These are phyloP conservation scores for Channallabes apus DNA, from an alignment of 2,797 vertebrate species.

Conservation along the genomic window DNA sequence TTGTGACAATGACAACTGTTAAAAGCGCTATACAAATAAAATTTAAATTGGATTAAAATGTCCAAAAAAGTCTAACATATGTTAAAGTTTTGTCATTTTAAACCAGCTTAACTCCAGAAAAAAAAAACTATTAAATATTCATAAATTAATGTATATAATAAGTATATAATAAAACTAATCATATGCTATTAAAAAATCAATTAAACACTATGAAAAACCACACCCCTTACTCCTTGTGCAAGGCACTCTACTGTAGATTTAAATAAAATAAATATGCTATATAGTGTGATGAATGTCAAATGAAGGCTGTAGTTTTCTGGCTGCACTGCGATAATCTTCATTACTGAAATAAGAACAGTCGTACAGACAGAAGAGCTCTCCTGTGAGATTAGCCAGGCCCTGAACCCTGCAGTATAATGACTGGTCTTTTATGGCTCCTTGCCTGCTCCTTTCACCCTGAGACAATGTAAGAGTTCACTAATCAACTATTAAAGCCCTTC, in stretches of 20 bases:
- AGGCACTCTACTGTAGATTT: background rate
- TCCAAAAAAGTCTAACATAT: background rate
- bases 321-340: conserved; percentile 31
- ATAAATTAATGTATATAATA: background rate
- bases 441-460: conserved; percentile 1
- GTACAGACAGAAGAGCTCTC: conserved; percentile 13
- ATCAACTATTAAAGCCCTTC: conserved; percentile 30
- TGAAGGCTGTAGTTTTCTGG: background rate
- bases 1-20: no score
- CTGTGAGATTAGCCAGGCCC: conserved; percentile 28
- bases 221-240: background rate
- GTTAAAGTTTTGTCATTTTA: no score
- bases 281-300: background rate
- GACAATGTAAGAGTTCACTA: conserved; percentile 13
- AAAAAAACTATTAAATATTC: background rate
- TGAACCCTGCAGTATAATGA: conserved; percentile 25
- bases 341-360: conserved; percentile 28
- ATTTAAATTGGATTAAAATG: background rate
- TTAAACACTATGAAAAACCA: background rate
- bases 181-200: background rate
- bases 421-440: conserved; percentile 15
- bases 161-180: background rate
- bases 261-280: conserved; percentile 8
- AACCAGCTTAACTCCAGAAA: background rate
- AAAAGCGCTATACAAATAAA: no score